A percentile compares a stretch with the other conserved stretches of the same genome.
Evolutionary conservation across 2,888 invertebrate species (phyloP).

Genomic region (Eupelmus urozonus): DNA sequence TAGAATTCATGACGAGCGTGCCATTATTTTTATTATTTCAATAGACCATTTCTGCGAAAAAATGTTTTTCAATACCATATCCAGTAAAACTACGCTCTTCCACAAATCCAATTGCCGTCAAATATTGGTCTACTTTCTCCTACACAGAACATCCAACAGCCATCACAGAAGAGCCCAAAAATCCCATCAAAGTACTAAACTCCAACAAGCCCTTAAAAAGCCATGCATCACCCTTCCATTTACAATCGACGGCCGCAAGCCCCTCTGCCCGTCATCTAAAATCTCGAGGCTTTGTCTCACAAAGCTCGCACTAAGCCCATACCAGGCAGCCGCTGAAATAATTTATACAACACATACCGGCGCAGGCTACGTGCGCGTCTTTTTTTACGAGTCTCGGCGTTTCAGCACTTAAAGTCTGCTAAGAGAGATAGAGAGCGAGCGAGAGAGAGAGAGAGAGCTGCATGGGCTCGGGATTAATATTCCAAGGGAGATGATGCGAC

Average conservation of each 20-base stretch:
- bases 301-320: constrained; percentile 3
- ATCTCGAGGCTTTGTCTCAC: constrained; percentile 16
- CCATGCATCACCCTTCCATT: constrained; percentile 6
- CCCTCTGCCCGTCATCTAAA: background rate
- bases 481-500: constrained; percentile 25
- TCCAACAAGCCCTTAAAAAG: background rate
- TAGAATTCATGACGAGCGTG: too few species aligned
- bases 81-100: too few species aligned
- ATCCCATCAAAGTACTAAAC: too few species aligned
- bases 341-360: background rate
- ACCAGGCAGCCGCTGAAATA: constrained; percentile 4
- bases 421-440: background rate
- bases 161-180: too few species aligned
- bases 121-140: too few species aligned
- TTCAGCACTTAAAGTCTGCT: constrained; percentile 10
- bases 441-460: background rate
- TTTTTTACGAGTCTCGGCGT: constrained; percentile 1
- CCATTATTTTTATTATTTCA: too few species aligned
- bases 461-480: constrained; percentile 32
- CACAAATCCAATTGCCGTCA: too few species aligned
- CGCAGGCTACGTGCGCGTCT: background rate
- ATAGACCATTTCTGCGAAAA: too few species aligned
- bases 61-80: too few species aligned
- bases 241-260: background rate
- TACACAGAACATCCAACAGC: too few species aligned